phyloP scores from a whole-genome alignment of 2,888 invertebrate genomes.

The Macroteleia sp. region DNA sequence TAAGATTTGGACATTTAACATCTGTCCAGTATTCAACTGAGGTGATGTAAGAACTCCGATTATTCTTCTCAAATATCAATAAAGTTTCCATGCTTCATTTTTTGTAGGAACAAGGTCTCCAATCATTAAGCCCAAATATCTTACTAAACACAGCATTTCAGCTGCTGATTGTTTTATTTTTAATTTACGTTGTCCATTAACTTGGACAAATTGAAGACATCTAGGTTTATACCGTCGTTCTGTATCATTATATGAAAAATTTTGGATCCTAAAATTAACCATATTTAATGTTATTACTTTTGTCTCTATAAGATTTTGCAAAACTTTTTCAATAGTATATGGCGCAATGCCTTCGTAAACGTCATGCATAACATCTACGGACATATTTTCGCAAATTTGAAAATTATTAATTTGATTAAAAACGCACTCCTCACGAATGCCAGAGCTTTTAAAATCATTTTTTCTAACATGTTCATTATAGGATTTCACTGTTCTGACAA shows the following conservation, averaged over 20 bases:
- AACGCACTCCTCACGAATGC: background rate
- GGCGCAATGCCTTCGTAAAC: background rate
- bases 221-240: background rate
- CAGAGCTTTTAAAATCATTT: too few relatives aligned
- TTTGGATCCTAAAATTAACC: background rate
- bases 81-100: background rate
- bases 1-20: background rate
- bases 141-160: too few relatives aligned
- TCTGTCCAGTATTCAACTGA: background rate
- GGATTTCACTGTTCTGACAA: slow-evolving; percentile 9
- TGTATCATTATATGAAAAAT: background rate
- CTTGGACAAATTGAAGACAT: too few relatives aligned
- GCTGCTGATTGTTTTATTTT: too few relatives aligned
- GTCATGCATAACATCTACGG: background rate
- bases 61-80: background rate
- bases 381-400: background rate
- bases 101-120: too few relatives aligned
- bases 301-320: background rate
- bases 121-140: too few relatives aligned
- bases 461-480: too few relatives aligned
- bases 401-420: background rate
- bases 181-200: too few relatives aligned
- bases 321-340: background rate
- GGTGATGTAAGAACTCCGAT: background rate
- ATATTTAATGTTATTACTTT: background rate